Conservation (phyloP, 2,797 vertebrate genomes). For the Microctenopoma lineatum region DNA sequence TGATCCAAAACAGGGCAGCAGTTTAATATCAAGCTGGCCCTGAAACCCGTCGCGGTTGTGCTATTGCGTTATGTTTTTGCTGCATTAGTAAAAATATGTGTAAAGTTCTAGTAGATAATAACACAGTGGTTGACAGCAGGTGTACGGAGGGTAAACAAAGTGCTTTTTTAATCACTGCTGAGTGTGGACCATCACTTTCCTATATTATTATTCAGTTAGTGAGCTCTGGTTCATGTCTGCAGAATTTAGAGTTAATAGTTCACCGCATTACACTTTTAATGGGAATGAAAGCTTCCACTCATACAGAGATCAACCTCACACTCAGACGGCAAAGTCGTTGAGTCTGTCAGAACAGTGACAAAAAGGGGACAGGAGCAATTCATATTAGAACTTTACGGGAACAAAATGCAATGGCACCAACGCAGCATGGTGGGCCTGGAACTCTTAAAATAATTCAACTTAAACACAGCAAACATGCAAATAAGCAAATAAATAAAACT, state of each 20-base stretch:
- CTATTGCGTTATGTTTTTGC: not conserved
- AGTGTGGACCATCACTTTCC: slow-evolving; percentile 1
- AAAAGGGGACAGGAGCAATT: slow-evolving; percentile 23
- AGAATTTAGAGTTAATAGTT: not conserved
- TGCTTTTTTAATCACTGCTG: slow-evolving; percentile 19
- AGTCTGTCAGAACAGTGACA: slow-evolving; percentile 26
- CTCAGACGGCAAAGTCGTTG: slow-evolving; percentile 35
- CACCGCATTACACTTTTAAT: not conserved
- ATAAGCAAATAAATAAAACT: slow-evolving; percentile 66
- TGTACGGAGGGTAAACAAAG: slow-evolving; percentile 14
- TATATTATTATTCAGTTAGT: not conserved
- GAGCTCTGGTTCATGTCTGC: slow-evolving; percentile 2
- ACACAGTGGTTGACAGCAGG: not conserved
- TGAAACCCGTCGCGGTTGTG: not conserved
- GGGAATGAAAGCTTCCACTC: slow-evolving; percentile 16
- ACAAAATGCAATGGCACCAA: slow-evolving; percentile 23
- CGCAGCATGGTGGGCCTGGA: slow-evolving; percentile 22
- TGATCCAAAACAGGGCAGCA: not conserved
- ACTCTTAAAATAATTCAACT: slow-evolving; percentile 56
- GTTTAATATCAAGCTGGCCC: not conserved
- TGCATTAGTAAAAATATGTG: slow-evolving; percentile 28
- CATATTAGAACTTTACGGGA: slow-evolving; percentile 24
- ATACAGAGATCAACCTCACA: slow-evolving; percentile 41
- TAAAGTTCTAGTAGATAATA: not conserved
- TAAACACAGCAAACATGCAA: slow-evolving; percentile 32